phyloP scores from a whole-genome alignment of 2,113 vertebrate genomes.

The Burhinus oedicnemus region DNA sequence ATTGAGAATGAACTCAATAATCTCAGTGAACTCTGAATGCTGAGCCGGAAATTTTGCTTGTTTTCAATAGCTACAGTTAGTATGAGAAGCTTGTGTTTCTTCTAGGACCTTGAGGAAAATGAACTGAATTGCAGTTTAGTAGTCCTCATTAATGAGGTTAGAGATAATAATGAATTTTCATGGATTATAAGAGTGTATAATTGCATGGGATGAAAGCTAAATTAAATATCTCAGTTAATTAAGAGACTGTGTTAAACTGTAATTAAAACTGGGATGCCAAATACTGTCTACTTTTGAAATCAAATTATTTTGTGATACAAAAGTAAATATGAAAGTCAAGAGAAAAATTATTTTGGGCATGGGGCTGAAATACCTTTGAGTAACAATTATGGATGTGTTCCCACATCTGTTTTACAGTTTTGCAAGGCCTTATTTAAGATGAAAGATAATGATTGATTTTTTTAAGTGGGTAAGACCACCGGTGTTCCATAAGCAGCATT shows the following conservation, averaged over 20 bases:
- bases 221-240: constrained; percentile 75
- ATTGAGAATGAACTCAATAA: background rate
- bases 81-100: constrained; percentile 9
- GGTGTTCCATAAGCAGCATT: background rate
- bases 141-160: constrained; percentile 66
- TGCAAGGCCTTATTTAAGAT: background rate
- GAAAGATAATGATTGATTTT: background rate
- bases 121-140: constrained; percentile 50
- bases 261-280: constrained; percentile 65
- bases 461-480: background rate
- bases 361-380: background rate
- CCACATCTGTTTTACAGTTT: background rate
- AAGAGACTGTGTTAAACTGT: constrained; percentile 52
- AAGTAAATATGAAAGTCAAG: background rate
- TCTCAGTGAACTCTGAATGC: background rate
- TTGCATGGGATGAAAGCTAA: constrained; percentile 71
- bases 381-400: background rate
- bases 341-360: background rate
- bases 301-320: constrained; percentile 26
- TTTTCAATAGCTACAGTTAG: background rate
- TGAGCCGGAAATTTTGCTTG: constrained; percentile 16
- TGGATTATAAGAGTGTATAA: constrained; percentile 68
- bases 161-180: constrained; percentile 73
- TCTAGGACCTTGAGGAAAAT: constrained; percentile 35
- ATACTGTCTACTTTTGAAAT: constrained; percentile 60